Conservation (phyloP, 2,888 invertebrate genomes). For the Nomada goodeniana region DNA sequence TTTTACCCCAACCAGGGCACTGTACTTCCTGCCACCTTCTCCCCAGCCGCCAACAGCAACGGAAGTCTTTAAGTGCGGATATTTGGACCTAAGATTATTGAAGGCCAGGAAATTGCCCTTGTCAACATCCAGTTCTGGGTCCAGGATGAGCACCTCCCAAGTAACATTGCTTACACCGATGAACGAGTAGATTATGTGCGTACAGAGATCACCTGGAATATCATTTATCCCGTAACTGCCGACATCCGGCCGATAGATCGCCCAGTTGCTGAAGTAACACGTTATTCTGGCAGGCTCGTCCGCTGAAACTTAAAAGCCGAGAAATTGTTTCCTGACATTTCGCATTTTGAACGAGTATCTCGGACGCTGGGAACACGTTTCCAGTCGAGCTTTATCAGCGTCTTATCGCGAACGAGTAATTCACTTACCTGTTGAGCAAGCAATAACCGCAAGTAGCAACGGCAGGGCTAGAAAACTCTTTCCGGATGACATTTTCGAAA, state of each 20-base stretch:
- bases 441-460: constrained; percentile 52
- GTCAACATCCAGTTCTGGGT: constrained; percentile 92
- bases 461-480: constrained; percentile 58
- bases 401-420: constrained; percentile 23
- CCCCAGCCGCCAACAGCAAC: constrained; percentile 96
- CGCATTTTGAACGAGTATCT: neutral
- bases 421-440: constrained; percentile 63
- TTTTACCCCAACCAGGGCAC: constrained; percentile 91
- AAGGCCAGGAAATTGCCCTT: constrained; percentile 92
- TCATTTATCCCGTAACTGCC: constrained; percentile 94
- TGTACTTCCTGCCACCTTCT: constrained; percentile 95
- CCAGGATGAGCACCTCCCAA: constrained; percentile 92
- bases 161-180: constrained; percentile 92
- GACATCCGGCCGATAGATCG: constrained; percentile 92
- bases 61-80: constrained; percentile 91
- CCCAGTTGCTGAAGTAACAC: constrained; percentile 93
- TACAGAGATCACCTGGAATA: constrained; percentile 92
- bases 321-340: neutral
- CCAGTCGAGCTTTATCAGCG: neutral
- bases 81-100: constrained; percentile 88
- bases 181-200: constrained; percentile 95
- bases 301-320: constrained; percentile 32
- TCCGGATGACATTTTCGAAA: constrained; percentile 60
- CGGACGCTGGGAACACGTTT: neutral
- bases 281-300: constrained; percentile 83